Evolutionary conservation across 1,140 invertebrate species (phyloP), one percentile per base, ranked within the genome.

Genomic region (Diabrotica virgifera): DNA sequence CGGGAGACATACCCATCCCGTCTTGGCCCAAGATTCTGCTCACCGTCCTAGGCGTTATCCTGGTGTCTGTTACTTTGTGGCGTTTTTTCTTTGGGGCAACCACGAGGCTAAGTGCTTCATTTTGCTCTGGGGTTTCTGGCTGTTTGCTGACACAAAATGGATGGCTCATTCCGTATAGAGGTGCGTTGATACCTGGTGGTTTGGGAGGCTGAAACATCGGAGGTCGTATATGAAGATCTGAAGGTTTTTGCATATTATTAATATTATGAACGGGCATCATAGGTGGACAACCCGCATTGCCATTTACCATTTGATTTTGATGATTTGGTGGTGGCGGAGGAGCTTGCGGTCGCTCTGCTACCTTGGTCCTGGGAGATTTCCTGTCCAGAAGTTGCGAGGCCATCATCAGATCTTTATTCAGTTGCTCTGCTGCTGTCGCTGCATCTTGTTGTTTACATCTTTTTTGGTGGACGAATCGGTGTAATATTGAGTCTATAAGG

Each of bases 31-130:
- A 79, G 64, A 95, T 91, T 66, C 93, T 85, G 75, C 90, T 93
- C 8, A 95, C 92, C 46, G 93, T 94, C 63, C 93, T 85, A 5
- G 95, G 95, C 8, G 95, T 97, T 63, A 98, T 93, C 65, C 96
- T 86, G 51, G 95, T 97, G 78, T 98, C 95, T 11, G 95, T 98
- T 62, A 98, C 92, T 88, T 98, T 98, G 78, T 97, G 95, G 13
- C 95, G 85, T 82, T 97, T 97, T 83, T 95, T 96, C 81, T 97
- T 97, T 0, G 94, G 93, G 35, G 92, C 91, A 65, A 97, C 94
- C 35, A 97, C 94, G 67, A 97, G 85, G 72, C 94, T 94, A 9
- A 97, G 85, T 0, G 95, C 92, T 80, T 97, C 95, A 76, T 95
- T 96, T 79, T 97, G 95, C 79, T 96, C 94, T 4, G 90, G 87